phyloP scores from a whole-genome alignment of 2,113 vertebrate species.

The Phaethon lepturus region DNA sequence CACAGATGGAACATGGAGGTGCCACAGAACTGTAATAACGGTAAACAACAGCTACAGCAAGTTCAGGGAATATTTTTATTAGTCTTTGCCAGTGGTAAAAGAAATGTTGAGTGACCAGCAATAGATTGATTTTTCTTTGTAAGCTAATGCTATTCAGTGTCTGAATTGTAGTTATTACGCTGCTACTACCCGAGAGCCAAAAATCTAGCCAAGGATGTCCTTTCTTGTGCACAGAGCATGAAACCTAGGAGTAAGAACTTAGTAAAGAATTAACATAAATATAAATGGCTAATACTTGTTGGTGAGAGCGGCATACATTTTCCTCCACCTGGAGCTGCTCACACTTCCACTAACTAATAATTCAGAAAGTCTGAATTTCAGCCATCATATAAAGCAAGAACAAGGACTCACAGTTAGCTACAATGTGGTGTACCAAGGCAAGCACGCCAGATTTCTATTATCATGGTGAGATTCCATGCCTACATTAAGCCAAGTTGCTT shows the following conservation, averaged over 20 bases:
- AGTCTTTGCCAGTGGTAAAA: not conserved
- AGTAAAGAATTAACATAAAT: not conserved
- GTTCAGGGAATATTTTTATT: constrained; percentile 5
- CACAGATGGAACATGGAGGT: not conserved
- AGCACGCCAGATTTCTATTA: constrained; percentile 25
- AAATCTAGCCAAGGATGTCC: not conserved
- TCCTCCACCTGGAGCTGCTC: not conserved
- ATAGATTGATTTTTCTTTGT: not conserved
- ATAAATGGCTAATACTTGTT: not conserved
- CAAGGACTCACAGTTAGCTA: not conserved
- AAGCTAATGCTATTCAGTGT: not conserved
- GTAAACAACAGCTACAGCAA: not conserved
- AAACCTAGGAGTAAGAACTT: not conserved
- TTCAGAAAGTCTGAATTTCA: constrained; percentile 30
- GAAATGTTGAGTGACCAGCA: not conserved
- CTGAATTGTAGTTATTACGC: not conserved
- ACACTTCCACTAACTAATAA: not conserved
- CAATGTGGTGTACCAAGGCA: constrained; percentile 9
- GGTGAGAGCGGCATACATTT: not conserved
- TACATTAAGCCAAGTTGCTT: constrained; percentile 40
- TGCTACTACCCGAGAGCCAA: not conserved
- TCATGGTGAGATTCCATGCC: constrained; percentile 28
- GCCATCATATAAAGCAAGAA: constrained; percentile 15
- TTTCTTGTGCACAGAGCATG: not conserved
- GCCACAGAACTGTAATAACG: not conserved